Evolutionary conservation across 2,888 invertebrate species (phyloP), one percentile per base, ranked within the genome.

Genomic region (Heliconius hortense): DNA sequence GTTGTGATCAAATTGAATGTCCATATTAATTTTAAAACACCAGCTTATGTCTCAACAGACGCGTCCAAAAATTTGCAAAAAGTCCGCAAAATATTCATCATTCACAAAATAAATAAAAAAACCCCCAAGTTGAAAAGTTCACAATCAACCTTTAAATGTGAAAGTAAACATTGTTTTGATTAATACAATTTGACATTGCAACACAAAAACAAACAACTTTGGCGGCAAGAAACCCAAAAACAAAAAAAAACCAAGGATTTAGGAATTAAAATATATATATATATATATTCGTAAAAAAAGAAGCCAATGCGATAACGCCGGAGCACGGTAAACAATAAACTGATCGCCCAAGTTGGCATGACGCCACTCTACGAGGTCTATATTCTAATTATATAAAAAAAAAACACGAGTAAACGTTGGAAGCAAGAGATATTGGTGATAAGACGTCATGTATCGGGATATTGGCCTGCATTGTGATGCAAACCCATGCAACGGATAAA

Each of bases 331-430:
- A 87, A 87, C 86, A 88, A 84, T 82, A 82, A 75, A 91, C 90
- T 90, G 86, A 82, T 59, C 76, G 74, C 79, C 70, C 53, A 70
- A 80, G 80, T 86, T 91, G 92, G 91, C 92, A 86, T 79, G 26
- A 43, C 80, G 88, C 91, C 91, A 90, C 83, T 76, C 74, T 76
- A 77, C 80, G 80, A 43, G 68, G 35, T 75, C 74, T 81, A 80
- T 80, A 80, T 78, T 84, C 86, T 89, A 88, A 88, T 88, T 85
- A 87, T 87, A 89, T n/a, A 84, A 83, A 83, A 83, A 86, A 85
- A 75, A 77, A 77, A 80, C 80, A 80, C 79, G 76, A 68, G 78
- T 73, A 78, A 78, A 80, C 79, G 75, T 28, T 75, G 68, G 43
- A 24, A 67, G 56, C 68, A 39, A 39, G 21, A 64, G 56, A 64